Conservation (phyloP, 2,888 invertebrate species). For the Periphyllus acericola region DNA sequence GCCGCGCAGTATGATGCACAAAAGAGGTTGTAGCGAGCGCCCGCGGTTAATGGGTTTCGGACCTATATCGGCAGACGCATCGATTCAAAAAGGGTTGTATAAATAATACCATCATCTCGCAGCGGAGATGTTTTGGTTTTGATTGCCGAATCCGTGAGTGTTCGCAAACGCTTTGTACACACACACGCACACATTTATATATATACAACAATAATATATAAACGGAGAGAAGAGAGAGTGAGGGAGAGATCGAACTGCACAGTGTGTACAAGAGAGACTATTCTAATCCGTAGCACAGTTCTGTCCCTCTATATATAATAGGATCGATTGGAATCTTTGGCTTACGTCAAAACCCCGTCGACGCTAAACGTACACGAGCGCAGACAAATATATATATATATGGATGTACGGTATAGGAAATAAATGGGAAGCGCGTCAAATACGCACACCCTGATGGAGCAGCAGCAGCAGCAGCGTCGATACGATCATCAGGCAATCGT, state of each 20-base stretch:
- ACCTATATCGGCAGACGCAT: not conserved
- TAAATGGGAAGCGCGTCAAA: not conserved
- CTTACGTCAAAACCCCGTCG: not conserved
- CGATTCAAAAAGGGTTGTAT: constrained; percentile 3
- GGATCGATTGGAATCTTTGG: not conserved
- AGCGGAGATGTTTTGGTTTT: not conserved
- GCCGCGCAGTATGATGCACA: too few species aligned
- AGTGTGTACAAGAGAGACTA: not conserved
- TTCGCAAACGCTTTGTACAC: not conserved
- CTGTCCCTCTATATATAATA: not conserved
- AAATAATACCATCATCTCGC: not conserved
- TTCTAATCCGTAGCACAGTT: not conserved
- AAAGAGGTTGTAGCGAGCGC: not conserved
- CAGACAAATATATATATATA: not conserved
- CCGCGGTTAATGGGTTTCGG: constrained; percentile 11
- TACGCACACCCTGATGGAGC: too few species aligned
- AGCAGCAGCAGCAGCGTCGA: too few species aligned
- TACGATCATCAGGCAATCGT: too few species aligned
- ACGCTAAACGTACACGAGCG: not conserved
- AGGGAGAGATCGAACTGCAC: too few species aligned
- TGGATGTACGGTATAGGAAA: not conserved
- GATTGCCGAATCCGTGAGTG: not conserved
- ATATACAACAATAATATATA: not conserved
- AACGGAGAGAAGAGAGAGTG: not conserved
- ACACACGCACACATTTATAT: too few species aligned